phyloP scores from a whole-genome alignment of 2,888 invertebrate species.

The Cantharis lateralis region DNA sequence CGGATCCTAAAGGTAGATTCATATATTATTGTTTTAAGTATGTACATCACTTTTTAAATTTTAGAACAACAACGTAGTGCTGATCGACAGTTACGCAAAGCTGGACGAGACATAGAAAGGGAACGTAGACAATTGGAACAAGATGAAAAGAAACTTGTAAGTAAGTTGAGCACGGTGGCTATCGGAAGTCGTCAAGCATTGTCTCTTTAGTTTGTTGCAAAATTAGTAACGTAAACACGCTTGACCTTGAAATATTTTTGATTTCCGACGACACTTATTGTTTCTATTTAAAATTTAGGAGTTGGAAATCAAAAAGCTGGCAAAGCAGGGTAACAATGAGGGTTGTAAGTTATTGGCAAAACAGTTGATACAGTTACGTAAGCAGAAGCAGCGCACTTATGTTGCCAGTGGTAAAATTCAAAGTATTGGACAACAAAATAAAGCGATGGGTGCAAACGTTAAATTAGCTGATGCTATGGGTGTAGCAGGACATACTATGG shows the following conservation, averaged over 20 bases:
- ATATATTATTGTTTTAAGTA: background rate
- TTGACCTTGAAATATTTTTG: background rate
- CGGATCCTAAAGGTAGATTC: constrained; percentile 54
- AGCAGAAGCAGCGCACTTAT: constrained; percentile 83
- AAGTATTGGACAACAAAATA: constrained; percentile 82
- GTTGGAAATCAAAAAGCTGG: constrained; percentile 86
- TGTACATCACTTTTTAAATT: constrained; percentile 38
- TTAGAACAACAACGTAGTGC: constrained; percentile 83
- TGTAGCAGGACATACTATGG: constrained; percentile 88
- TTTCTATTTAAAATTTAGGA: constrained; percentile 61
- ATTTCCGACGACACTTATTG: too few relatives aligned
- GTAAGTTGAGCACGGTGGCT: constrained; percentile 31
- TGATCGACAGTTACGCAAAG: constrained; percentile 79
- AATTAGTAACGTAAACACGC: background rate
- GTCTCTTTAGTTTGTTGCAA: background rate
- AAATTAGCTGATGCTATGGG: constrained; percentile 88
- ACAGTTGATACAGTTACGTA: constrained; percentile 83
- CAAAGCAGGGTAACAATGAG: constrained; percentile 85
- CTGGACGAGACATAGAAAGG: constrained; percentile 81
- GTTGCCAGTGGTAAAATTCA: constrained; percentile 80
- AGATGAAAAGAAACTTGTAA: constrained; percentile 87
- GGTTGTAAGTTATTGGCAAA: constrained; percentile 84
- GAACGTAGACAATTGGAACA: constrained; percentile 81
- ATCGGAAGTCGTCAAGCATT: background rate
- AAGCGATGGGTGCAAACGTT: constrained; percentile 87